Evolutionary conservation across 2,113 vertebrate genomes (phyloP), one percentile per base, ranked within the genome.

Genomic region (Atlantisia rogersi): DNA sequence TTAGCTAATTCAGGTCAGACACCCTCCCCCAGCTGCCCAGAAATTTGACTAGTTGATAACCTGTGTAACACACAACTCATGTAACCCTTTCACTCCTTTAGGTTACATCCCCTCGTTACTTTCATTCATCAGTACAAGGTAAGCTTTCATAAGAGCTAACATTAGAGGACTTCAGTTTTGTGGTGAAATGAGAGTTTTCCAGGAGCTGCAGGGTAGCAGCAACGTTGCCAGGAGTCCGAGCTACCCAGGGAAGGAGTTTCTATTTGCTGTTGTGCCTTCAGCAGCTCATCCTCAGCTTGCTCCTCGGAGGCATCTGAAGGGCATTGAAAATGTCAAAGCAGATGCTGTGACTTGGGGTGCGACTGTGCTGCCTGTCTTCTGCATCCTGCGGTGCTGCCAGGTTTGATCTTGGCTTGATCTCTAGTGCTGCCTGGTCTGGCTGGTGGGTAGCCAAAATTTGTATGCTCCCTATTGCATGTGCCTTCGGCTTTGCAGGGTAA

Each of bases 401-500:
- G 28, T 71, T 71, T 82, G 21, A 48, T 88, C 62, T 18, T 44
- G 70, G 24, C 70, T 68, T 82, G 46, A 11, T 82, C 53, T 82
- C 18, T 1, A 4, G 46, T 39, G 58, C 46, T 92, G 86, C 56
- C 40, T 3, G 1, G 5, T 22, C 28, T 79, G 79, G 42, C 58
- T 59, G 62, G 89, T 85, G 60, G 6, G 3, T 40, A 50, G 67
- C 37, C 0, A 2, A n/a, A 59, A 63, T 46, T 7, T 68, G 39
- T 31, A 19, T 19, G 0, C 28, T 92, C 28, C 32, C 79, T 12
- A 2, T 59, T 0, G 1, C 0, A 2, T 29, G 14, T 24, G 15
- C 55, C 1, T 1, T 32, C 44, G 39, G 15, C 39, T 74, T 84
- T 85, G 74, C 60, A 44, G 52, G 46, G 18, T 29, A 37, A 24